Evolutionary conservation across 2,888 invertebrate species (phyloP).

Genomic region (Lottia scabra): DNA sequence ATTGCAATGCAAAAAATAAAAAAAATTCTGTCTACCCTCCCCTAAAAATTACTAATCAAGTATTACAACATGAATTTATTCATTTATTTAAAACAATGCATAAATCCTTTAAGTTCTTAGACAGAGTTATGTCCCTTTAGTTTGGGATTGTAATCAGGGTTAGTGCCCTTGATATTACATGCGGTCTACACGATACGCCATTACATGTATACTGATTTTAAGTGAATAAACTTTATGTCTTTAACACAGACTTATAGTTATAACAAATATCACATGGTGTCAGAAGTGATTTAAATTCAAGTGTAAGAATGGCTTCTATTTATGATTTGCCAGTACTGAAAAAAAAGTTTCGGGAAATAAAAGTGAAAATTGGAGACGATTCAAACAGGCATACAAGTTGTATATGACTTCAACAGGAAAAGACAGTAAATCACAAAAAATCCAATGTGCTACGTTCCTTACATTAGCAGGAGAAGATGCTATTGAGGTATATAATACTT

Average conservation of each 20-base stretch:
- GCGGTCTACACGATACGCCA: too few species aligned
- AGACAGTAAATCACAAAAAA: not conserved
- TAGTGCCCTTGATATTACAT: too few species aligned
- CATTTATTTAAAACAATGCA: too few species aligned
- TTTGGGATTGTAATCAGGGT: too few species aligned
- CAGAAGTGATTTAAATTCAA: not conserved
- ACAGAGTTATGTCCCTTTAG: too few species aligned
- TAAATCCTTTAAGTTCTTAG: too few species aligned
- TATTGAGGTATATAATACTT: slow-evolving; percentile 12
- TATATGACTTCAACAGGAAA: slow-evolving; percentile 3
- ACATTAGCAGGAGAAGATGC: slow-evolving; percentile 6
- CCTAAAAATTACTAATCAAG: too few species aligned
- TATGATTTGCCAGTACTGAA: slow-evolving; percentile 1
- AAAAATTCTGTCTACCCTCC: too few species aligned
- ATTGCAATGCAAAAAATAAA: too few species aligned
- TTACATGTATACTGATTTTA: too few species aligned
- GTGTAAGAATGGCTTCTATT: not conserved
- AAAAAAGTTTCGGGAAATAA: not conserved
- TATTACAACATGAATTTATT: too few species aligned
- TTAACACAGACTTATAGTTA: not conserved
- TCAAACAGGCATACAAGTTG: not conserved
- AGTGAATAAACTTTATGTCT: not conserved
- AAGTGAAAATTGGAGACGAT: slow-evolving; percentile 13
- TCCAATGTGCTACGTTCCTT: not conserved
- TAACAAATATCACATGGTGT: slow-evolving; percentile 12